phyloP scores from a whole-genome alignment of 2,888 invertebrate species.

The Lepidocyrtoides sp. region DNA sequence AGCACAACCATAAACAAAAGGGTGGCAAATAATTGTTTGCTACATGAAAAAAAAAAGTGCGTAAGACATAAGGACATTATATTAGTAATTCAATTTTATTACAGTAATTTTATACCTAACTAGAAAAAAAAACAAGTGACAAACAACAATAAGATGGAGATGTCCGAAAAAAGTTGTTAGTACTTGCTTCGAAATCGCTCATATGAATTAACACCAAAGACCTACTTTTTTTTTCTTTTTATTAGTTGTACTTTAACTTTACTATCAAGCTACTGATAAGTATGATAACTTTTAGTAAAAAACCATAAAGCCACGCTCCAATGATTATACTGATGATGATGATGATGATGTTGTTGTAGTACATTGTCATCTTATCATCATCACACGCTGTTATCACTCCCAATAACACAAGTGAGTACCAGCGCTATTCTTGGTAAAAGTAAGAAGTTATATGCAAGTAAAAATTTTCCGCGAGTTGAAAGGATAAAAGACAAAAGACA shows the following conservation, averaged over 20 bases:
- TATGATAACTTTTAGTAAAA: background rate
- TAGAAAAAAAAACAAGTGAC: no score
- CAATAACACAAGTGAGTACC: background rate
- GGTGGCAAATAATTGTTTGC: no score
- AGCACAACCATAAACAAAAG: no score
- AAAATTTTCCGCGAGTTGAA: background rate
- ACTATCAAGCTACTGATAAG: background rate
- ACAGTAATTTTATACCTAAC: no score
- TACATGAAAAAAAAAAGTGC: no score
- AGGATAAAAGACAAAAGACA: slow-evolving; percentile 15
- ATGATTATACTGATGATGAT: slow-evolving; percentile 20
- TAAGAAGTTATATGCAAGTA: no score
- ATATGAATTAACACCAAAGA: slow-evolving; percentile 22
- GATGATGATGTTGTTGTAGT: background rate
- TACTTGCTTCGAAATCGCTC: background rate
- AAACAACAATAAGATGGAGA: no score
- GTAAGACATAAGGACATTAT: no score
- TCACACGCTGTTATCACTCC: background rate
- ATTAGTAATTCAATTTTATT: no score
- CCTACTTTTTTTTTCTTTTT: slow-evolving; percentile 6
- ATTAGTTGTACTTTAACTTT: background rate
- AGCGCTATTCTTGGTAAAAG: no score
- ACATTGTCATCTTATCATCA: background rate
- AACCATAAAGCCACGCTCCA: slow-evolving; percentile 49
- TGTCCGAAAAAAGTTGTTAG: background rate